Evolutionary conservation across 1,140 invertebrate species (phyloP), one percentile per base, ranked within the genome.

Genomic region (Heliconius hermathena): DNA sequence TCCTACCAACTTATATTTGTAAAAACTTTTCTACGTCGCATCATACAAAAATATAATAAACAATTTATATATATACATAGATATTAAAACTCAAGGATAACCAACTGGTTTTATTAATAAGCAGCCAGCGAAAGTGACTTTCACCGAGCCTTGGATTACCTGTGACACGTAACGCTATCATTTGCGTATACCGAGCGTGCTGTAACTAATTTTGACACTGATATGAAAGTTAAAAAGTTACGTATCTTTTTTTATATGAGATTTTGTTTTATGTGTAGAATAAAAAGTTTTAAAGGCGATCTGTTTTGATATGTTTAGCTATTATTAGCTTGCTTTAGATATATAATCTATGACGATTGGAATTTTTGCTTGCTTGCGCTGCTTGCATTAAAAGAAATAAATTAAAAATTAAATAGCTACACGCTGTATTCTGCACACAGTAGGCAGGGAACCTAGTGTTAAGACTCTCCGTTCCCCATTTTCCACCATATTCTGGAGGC

Each of bases 141-240:
- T 87, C 86, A 82, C 86, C 83, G 76, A 84, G 83, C 84, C 84
- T 85, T 83, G 84, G 83, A 84, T 85, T 85, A 85, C 84, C 72
- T 74, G 60, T 81, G 81, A 72, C 73, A 84, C 86, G 83, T 83
- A 83, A 85, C 80, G 60, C 80, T 85, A 87, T 85, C 84, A 87
- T 83, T 85, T 87, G 80, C 74, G 80, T 84, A 85, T 85, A 80
- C 82, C 79, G 82, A 74, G 76, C 82, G 79, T 82, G 83, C 79
- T 83, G 77, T 77, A 75, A 81, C 81, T 76, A 77, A 85, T 80
- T 84, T 80, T 84, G 80, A 79, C 77, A 79, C 60, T 71, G 20
- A 72, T 73, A 80, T 73, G 79, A 80, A 73, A 80, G 79, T 80
- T 38, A 26, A 66, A 66, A 22, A 60, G 20, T 60, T 60, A n/a